A percentile compares a stretch with the other conserved stretches of the same genome.
Evolutionary conservation across 2,888 invertebrate genomes (phyloP).

Genomic region (Lasioglossum morio): DNA sequence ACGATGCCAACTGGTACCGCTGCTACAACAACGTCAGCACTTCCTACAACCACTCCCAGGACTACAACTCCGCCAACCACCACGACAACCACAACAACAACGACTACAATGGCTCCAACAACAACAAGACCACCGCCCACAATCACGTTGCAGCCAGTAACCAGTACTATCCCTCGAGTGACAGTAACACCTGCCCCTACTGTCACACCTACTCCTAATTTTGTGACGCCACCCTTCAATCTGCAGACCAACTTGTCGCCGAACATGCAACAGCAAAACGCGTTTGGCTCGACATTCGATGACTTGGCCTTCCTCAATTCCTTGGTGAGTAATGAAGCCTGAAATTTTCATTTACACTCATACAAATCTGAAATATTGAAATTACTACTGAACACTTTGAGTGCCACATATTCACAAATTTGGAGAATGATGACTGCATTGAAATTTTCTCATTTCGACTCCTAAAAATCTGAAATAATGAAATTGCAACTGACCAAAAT

Average conservation of each 20-base stretch:
- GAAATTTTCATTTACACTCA: too few species aligned
- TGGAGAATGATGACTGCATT: too few species aligned
- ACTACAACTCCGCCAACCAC: conserved; percentile 63
- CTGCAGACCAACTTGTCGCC: conserved; percentile 38
- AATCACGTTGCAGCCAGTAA: conserved; percentile 50
- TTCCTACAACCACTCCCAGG: conserved; percentile 58
- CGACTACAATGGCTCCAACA: conserved; percentile 30
- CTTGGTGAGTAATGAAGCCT: conserved; percentile 84
- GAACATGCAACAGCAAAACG: conserved; percentile 72
- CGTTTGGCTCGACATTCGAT: conserved; percentile 84
- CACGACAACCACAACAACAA: conserved; percentile 49
- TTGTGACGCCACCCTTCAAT: conserved; percentile 23
- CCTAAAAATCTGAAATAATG: too few species aligned
- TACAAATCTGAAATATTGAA: too few species aligned
- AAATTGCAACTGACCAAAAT: too few species aligned
- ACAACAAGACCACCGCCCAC: conserved; percentile 23
- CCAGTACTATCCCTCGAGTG: conserved; percentile 34
- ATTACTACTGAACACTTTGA: too few species aligned
- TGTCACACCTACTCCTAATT: conserved; percentile 11
- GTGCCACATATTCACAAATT: too few species aligned
- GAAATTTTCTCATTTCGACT: too few species aligned
- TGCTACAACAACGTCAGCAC: conserved; percentile 54
- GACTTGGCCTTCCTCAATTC: conserved; percentile 88
- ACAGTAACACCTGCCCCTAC: conserved; percentile 39
- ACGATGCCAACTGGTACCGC: conserved; percentile 41